Evolutionary conservation across 2,888 invertebrate species (phyloP).

Genomic region (Leptopilina myrica): DNA sequence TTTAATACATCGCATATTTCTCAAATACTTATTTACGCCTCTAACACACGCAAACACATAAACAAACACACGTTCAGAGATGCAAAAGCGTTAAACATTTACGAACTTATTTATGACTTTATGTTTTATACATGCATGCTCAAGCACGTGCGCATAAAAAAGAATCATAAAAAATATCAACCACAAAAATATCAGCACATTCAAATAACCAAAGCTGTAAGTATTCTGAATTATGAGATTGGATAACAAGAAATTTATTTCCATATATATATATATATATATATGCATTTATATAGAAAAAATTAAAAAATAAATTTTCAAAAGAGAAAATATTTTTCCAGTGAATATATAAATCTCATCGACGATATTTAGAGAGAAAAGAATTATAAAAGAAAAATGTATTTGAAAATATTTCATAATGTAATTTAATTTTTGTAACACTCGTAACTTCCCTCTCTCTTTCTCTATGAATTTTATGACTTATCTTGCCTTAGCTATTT

Average conservation of each 20-base stretch:
- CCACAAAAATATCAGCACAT: slow-evolving; percentile 16
- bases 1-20: background rate
- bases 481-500: background rate
- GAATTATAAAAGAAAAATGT: background rate
- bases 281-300: background rate
- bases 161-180: background rate
- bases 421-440: background rate
- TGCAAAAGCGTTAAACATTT: slow-evolving; percentile 14
- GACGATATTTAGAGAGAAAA: background rate
- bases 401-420: background rate
- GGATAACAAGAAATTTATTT: slow-evolving; percentile 8
- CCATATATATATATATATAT: background rate
- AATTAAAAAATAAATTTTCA: background rate
- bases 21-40: background rate
- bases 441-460: background rate
- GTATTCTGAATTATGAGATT: slow-evolving; percentile 12
- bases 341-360: background rate
- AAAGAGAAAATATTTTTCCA: background rate
- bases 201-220: slow-evolving; percentile 2
- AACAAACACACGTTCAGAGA: background rate
- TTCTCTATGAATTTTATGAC: slow-evolving; percentile 7
- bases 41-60: no score
- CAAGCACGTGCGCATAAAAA: slow-evolving; percentile 7
- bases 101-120: slow-evolving; percentile 23
- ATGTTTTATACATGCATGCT: slow-evolving; percentile 8